Percentiles rank a stretch among this genome's conserved stretches.
phyloP scores from a whole-genome alignment of 2,888 invertebrate species.

The Cosmia trapezina region DNA sequence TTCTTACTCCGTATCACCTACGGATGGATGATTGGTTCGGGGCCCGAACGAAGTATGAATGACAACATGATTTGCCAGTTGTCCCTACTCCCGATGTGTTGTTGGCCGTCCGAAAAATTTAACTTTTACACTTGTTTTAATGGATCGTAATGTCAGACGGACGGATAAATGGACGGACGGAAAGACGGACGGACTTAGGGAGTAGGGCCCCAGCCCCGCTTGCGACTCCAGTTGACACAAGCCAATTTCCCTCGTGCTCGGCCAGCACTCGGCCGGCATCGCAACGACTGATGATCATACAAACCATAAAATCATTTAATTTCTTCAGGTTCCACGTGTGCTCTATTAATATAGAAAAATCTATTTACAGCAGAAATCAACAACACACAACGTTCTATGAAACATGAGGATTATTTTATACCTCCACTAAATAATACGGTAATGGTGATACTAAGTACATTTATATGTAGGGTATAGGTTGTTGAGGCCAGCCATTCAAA shows the following conservation, averaged over 20 bases:
- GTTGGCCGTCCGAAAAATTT: no score
- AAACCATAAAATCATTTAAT: not conserved
- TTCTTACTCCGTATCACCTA: no score
- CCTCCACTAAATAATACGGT: conserved; percentile 70
- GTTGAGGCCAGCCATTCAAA: not conserved
- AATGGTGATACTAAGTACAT: conserved; percentile 12
- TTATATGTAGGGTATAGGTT: not conserved
- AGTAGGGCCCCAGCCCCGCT: no score
- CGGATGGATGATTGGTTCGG: no score
- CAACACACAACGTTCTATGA: conserved; percentile 36
- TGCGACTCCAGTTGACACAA: not conserved
- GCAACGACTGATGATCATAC: not conserved
- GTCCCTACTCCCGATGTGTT: no score
- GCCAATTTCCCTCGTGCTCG: not conserved
- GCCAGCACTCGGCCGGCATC: not conserved
- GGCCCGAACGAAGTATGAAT: no score
- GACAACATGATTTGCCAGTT: no score
- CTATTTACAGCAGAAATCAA: conserved; percentile 61
- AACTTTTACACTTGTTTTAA: no score
- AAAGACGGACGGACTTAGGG: no score
- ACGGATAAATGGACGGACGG: no score
- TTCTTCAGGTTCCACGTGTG: not conserved
- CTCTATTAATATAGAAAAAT: not conserved
- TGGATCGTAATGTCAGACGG: no score
- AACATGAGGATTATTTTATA: conserved; percentile 73